A percentile compares a stretch with the other conserved stretches of the same genome.
These are phyloP conservation scores for Malacoraja senta DNA, from an alignment of 2,797 vertebrate genomes.

Conservation along the genomic window DNA sequence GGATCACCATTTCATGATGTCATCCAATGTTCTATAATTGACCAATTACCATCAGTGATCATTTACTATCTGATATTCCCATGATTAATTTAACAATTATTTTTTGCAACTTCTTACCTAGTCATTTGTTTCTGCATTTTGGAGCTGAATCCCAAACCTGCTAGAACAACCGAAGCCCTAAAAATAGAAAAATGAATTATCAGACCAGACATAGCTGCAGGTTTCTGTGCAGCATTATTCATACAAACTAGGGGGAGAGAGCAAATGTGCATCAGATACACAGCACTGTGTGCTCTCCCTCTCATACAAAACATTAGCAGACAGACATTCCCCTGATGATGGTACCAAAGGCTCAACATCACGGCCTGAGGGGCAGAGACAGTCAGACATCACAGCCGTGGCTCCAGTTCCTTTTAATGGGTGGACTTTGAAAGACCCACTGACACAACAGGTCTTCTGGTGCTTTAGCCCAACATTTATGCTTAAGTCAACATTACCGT, in stretches of 20 bases:
- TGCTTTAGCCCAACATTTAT: too few relatives aligned
- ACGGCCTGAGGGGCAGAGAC: too few relatives aligned
- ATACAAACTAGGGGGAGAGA: not conserved
- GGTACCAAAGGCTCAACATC: too few relatives aligned
- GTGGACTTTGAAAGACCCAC: too few relatives aligned
- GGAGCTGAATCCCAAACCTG: slow-evolving; percentile 84
- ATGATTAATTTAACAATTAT: not conserved
- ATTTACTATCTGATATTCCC: not conserved
- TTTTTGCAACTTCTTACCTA: slow-evolving; percentile 64
- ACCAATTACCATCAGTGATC: not conserved
- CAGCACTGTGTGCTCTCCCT: too few relatives aligned
- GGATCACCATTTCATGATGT: not conserved
- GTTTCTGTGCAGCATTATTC: not conserved
- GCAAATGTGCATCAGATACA: not conserved
- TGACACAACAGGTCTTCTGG: too few relatives aligned
- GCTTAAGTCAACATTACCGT: too few relatives aligned
- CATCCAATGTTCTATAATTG: not conserved
- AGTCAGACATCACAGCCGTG: too few relatives aligned
- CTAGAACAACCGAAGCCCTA: slow-evolving; percentile 88
- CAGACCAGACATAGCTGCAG: not conserved
- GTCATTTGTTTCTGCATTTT: slow-evolving; percentile 89
- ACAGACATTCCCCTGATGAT: too few relatives aligned
- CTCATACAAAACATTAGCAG: too few relatives aligned
- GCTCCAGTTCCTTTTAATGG: too few relatives aligned
- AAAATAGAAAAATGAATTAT: slow-evolving; percentile 40